Percentiles rank a stretch among this genome's conserved stretches.
phyloP scores from a whole-genome alignment of 53 echinoderm and acorn worm species.

The Patiria pectinifera region DNA sequence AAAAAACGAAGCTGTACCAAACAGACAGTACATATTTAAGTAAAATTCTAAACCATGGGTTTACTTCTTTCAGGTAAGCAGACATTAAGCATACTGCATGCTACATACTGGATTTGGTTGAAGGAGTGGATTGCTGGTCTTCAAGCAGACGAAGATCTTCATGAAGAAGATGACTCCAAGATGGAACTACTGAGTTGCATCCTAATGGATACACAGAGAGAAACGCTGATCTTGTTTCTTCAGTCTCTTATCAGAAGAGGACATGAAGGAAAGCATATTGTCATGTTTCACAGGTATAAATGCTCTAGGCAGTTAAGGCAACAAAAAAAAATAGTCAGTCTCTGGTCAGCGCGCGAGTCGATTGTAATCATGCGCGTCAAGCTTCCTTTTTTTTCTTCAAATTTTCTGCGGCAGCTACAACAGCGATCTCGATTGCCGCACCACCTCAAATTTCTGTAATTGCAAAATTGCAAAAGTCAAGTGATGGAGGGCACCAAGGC shows the following conservation, averaged over 20 bases:
- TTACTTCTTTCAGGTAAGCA: background rate
- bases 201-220: background rate
- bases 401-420: no score
- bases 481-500: no score
- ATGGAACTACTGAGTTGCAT: constrained; percentile 20
- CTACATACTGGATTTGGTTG: constrained; percentile 39
- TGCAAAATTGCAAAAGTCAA: no score
- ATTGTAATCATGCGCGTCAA: no score
- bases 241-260: background rate
- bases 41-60: no score
- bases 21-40: no score
- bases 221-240: background rate
- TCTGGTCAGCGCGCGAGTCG: no score
- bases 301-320: background rate
- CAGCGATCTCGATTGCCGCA: no score
- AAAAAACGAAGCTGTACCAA: no score
- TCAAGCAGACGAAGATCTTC: background rate
- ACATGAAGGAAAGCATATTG: background rate
- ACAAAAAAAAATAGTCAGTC: no score
- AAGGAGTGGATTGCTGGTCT: constrained; percentile 23
- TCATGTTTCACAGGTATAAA: background rate
- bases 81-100: constrained; percentile 5
- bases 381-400: no score
- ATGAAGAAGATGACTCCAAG: constrained; percentile 5
- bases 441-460: no score